Evolutionary conservation across 2,113 vertebrate species (phyloP).

Genomic region (Hystrix cristata): DNA sequence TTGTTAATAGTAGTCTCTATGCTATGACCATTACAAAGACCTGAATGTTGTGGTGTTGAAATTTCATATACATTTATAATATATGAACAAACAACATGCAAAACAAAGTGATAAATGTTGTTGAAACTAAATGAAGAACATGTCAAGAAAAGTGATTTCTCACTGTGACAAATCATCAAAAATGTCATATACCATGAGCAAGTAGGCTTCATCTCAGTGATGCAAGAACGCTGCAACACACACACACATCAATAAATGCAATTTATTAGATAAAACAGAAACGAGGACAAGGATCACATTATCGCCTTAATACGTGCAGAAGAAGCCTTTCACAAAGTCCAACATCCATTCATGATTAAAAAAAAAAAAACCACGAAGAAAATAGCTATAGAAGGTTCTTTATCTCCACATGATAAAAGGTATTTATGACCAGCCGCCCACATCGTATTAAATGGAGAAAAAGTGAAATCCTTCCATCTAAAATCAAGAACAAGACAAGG

Average conservation of each 20-base stretch:
- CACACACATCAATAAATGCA: background rate
- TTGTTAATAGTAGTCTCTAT: background rate
- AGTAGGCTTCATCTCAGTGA: background rate
- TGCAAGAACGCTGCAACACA: background rate
- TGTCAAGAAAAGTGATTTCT: background rate
- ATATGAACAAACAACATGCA: background rate
- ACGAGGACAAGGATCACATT: background rate
- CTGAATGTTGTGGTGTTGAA: background rate
- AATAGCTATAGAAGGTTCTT: background rate
- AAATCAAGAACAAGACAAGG: background rate
- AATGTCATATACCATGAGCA: background rate
- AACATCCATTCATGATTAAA: background rate
- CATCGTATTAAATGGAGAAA: background rate
- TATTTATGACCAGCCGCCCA: background rate
- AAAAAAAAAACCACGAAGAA: background rate
- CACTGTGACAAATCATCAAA: background rate
- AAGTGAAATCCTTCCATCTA: background rate
- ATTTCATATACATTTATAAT: background rate
- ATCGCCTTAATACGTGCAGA: background rate
- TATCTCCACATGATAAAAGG: background rate
- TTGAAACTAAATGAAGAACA: background rate
- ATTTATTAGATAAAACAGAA: background rate
- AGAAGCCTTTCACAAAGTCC: background rate
- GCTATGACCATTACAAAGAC: background rate
- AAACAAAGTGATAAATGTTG: background rate